These are phyloP conservation scores for Chrysomela aeneicollis DNA, from an alignment of 2,888 invertebrate genomes.

Conservation along the genomic window DNA sequence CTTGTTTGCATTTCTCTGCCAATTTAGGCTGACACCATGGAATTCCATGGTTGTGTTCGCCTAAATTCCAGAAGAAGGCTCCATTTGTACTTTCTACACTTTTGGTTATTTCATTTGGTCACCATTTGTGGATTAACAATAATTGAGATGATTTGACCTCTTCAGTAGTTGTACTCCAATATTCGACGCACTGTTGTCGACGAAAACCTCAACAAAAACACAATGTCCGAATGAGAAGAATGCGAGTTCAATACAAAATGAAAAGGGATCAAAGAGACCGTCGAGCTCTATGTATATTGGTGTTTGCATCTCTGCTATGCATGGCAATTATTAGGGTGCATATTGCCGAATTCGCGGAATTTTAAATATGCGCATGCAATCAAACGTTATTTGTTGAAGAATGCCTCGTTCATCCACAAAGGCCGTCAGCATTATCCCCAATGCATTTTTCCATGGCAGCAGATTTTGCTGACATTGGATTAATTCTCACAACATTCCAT, in stretches of 20 bases:
- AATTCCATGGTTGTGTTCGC: too few relatives aligned
- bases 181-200: too few relatives aligned
- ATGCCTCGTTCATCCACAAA: not conserved
- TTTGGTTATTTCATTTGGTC: too few relatives aligned
- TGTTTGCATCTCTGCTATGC: not conserved
- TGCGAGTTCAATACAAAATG: not conserved
- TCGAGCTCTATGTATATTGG: not conserved
- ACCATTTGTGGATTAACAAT: too few relatives aligned
- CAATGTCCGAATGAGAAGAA: too few relatives aligned
- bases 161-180: too few relatives aligned
- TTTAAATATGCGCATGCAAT: not conserved
- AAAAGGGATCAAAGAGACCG: constrained; percentile 1
- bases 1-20: too few relatives aligned
- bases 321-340: not conserved
- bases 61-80: too few relatives aligned
- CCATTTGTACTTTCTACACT: too few relatives aligned
- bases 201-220: too few relatives aligned
- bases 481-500: not conserved
- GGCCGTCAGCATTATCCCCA: not conserved
- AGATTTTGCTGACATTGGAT: not conserved
- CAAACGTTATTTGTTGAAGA: not conserved
- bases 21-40: too few relatives aligned
- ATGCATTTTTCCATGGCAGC: not conserved
- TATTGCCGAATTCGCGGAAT: not conserved
- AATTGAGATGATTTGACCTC: too few relatives aligned